A percentile compares a stretch with the other conserved stretches of the same genome.
phyloP scores from a whole-genome alignment of 2,113 vertebrate genomes.

The Chionis minor region DNA sequence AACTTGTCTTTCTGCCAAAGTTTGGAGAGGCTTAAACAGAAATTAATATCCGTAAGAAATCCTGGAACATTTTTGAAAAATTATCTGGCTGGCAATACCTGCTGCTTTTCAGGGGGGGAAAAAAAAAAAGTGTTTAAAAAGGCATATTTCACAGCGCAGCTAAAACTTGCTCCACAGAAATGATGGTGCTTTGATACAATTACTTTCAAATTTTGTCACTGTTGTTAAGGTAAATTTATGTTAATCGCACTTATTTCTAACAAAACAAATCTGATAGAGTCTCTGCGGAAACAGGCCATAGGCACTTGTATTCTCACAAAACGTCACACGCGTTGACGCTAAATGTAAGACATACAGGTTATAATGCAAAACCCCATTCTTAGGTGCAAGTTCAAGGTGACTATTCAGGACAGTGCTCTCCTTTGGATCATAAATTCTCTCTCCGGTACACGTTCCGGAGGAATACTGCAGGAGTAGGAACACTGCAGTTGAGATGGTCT shows the following conservation, averaged over 20 bases:
- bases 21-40: conserved; percentile 50
- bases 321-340: rapidly evolving
- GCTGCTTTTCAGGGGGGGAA: conserved; percentile 3
- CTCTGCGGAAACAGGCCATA: background rate
- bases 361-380: background rate
- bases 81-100: conserved; percentile 16
- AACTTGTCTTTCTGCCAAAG: conserved; percentile 63
- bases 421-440: background rate
- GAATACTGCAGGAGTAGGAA: background rate
- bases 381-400: background rate
- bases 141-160: background rate
- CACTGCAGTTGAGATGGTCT: background rate
- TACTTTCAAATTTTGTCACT: background rate
- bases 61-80: conserved; percentile 37
- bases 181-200: background rate
- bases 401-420: background rate
- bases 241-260: background rate
- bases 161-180: background rate
- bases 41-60: conserved; percentile 58
- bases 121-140: background rate
- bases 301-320: background rate
- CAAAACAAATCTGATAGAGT: background rate
- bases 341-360: background rate
- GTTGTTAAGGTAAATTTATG: conserved; percentile 12
- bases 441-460: background rate